Base-by-base conservation (phyloP, 2,888 invertebrate species). In the Julus scanicus region DNA sequence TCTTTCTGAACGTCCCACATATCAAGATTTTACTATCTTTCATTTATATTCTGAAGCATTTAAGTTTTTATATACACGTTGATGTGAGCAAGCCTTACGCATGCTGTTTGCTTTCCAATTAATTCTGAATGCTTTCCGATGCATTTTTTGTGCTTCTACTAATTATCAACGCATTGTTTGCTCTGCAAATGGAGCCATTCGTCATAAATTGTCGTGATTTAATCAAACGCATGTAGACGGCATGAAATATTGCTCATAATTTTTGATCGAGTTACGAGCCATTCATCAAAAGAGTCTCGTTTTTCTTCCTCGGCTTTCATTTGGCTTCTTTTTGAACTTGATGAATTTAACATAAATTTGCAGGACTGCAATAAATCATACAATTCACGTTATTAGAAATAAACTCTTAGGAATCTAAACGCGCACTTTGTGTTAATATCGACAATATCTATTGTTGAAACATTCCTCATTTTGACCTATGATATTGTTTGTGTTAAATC, bases 261-360 rank as follows among this genome's bases (percentile, higher is more conserved):
- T 71, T 29, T 71, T 71, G 71, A 71, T 71, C 71, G 71, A 71
- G 29, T 71, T 71, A 71, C 9, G 71, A 29, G 29, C 71, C 71
- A 71, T 71, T 71, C 71, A 71, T 71, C 71, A 71, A 71, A 29
- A 11, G 29, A 71, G 29, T 29, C 71, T 71, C 71, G 71, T 71
- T 29, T 71, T 71, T 29, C 71, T 71, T 13, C 13, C 71, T 71
- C 71, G 29, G 29, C 71, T 71, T 71, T 63, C 63, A n/a, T 63
- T n/a, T 63, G 63, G 63, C 63, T 63, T 29, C 29, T 53, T 80
- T 80, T 80, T 80, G 80, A 80, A 29, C 80, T 80, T 80, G 80
- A 80, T 80, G 80, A 80, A 80, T 80, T 80, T 80, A 80, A 80
- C 37, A 80, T 80, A 80, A 80, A 80, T 80, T 80, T 80, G 80